These are phyloP conservation scores for Stigmatopora argus DNA, from an alignment of 2,113 vertebrate genomes.

Conservation along the genomic window DNA sequence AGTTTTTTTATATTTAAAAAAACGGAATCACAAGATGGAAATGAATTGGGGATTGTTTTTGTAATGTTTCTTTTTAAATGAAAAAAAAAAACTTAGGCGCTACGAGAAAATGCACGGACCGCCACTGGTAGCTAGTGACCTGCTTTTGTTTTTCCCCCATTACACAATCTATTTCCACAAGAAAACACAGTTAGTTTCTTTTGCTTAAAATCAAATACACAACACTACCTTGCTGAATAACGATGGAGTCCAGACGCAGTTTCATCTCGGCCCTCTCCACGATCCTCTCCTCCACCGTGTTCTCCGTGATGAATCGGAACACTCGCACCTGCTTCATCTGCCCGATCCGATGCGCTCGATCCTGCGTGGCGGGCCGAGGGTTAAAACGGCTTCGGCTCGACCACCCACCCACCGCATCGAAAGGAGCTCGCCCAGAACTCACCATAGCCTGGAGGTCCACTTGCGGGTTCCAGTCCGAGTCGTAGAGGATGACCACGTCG, in stretches of 20 bases:
- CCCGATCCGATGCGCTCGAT: constrained; percentile 95
- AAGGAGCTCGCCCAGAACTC: constrained; percentile 22
- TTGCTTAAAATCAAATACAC: too few relatives aligned
- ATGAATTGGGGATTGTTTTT: too few relatives aligned
- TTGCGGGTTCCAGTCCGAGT: constrained; percentile 99
- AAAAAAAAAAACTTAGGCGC: too few relatives aligned
- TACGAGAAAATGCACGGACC: too few relatives aligned
- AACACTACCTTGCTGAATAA: constrained; percentile 89
- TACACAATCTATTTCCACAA: too few relatives aligned
- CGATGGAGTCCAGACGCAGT: constrained; percentile 92
- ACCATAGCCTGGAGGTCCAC: constrained; percentile 99
- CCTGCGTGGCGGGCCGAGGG: constrained; percentile 62
- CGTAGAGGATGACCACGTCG: constrained; percentile 95
- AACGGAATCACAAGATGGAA: too few relatives aligned
- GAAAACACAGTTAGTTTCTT: too few relatives aligned
- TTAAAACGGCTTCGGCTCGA: background rate
- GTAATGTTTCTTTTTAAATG: too few relatives aligned
- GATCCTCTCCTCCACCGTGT: constrained; percentile 95
- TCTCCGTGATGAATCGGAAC: constrained; percentile 96
- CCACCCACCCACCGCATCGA: too few relatives aligned
- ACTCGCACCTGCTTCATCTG: constrained; percentile 94
- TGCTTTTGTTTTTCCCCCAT: too few relatives aligned
- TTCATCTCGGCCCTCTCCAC: constrained; percentile 98
- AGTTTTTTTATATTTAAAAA: too few relatives aligned
- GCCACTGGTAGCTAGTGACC: too few relatives aligned